Percentiles rank a stretch among this genome's conserved stretches.
phyloP scores from a whole-genome alignment of 2,888 invertebrate genomes.

The Mactromeris polynyma region DNA sequence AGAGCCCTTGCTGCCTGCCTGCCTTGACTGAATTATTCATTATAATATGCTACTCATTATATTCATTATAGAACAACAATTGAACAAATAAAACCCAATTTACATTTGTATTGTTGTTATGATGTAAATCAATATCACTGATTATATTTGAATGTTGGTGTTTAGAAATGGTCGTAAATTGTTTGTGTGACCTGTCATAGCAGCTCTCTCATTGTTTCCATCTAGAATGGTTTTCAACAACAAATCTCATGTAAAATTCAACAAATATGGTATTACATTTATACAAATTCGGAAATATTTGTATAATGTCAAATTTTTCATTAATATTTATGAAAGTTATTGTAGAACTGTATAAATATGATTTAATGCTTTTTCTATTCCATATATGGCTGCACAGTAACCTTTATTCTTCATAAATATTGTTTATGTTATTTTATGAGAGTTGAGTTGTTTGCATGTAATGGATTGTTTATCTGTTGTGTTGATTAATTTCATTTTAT shows the following conservation, averaged over 20 bases:
- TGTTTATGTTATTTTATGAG: neutral
- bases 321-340: constrained; percentile 4
- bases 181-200: too few relatives aligned
- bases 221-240: neutral
- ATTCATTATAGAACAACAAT: too few relatives aligned
- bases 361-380: neutral
- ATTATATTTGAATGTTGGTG: too few relatives aligned
- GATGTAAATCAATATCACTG: too few relatives aligned
- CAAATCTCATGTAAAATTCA: neutral
- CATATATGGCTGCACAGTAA: neutral
- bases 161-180: too few relatives aligned
- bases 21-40: too few relatives aligned
- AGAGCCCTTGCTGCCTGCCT: too few relatives aligned
- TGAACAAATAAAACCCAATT: too few relatives aligned
- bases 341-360: neutral
- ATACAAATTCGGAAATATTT: neutral
- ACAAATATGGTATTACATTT: neutral
- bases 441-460: neutral
- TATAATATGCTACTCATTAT: too few relatives aligned
- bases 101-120: too few relatives aligned
- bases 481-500: neutral
- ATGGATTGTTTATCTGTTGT: neutral
- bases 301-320: neutral
- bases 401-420: neutral
- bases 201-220: neutral